phyloP scores from a whole-genome alignment of 2,797 vertebrate genomes.

The Ibycter americanus region DNA sequence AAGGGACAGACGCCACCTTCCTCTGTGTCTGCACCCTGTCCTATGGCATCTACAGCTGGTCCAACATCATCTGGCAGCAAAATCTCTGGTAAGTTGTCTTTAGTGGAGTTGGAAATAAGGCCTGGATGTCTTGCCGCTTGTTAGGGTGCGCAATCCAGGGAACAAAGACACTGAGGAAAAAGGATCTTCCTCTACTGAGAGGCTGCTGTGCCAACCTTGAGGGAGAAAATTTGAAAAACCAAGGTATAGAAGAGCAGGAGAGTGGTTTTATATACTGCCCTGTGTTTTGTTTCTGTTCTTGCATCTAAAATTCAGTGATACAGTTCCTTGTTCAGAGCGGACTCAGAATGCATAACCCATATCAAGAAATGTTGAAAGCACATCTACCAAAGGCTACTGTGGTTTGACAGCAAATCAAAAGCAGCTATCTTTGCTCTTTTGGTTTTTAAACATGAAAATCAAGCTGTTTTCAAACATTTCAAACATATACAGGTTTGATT shows the following conservation, averaged over 20 bases:
- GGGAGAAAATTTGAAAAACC: background rate
- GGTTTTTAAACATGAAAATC: background rate
- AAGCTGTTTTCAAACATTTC: background rate
- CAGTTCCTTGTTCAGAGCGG: background rate
- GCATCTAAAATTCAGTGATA: background rate
- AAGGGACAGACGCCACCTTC: constrained; percentile 51
- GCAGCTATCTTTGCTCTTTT: background rate
- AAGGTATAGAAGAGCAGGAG: background rate
- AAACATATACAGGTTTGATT: background rate
- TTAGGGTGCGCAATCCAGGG: background rate
- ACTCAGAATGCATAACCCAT: background rate
- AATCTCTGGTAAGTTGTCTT: constrained; percentile 60
- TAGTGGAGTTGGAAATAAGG: background rate
- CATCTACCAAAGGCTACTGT: background rate
- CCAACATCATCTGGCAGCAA: constrained; percentile 55
- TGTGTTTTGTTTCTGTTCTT: background rate
- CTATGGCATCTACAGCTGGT: background rate
- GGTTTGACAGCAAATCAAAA: background rate
- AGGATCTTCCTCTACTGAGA: background rate
- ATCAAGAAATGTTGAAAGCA: background rate
- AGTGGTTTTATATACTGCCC: background rate
- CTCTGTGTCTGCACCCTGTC: background rate
- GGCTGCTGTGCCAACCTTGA: background rate
- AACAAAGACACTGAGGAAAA: background rate
- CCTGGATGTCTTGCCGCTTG: background rate